Percentiles rank a stretch among this genome's conserved stretches.
Conservation (phyloP, 2,113 vertebrate genomes). For the Ia io region DNA sequence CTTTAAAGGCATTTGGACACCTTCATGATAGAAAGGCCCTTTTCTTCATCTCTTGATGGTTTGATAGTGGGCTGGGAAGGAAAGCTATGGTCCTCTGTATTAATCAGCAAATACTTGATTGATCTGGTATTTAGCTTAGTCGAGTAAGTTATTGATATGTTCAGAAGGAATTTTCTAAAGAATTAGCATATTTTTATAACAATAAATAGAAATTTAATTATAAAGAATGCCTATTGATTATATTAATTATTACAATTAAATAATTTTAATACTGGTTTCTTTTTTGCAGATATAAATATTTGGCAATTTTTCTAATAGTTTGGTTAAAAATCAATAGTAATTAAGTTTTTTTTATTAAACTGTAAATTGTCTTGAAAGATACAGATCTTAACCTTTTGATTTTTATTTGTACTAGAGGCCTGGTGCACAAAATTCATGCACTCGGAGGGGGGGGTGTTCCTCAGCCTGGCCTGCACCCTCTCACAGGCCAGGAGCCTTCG, state of each 20-base stretch:
- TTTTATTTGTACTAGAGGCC: neutral
- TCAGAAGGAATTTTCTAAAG: constrained; percentile 42
- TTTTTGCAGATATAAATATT: constrained; percentile 22
- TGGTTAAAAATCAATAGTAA: constrained; percentile 46
- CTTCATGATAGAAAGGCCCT: constrained; percentile 34
- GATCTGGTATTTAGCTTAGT: constrained; percentile 63
- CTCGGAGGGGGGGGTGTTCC: too few species aligned
- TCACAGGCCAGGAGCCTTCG: too few species aligned
- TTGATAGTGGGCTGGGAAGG: constrained; percentile 52
- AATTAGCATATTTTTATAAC: constrained; percentile 39
- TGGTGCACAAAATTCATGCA: neutral
- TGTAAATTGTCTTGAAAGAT: constrained; percentile 25
- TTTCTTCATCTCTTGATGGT: constrained; percentile 38
- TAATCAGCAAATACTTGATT: constrained; percentile 55
- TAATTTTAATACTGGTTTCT: neutral
- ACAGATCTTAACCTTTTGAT: neutral
- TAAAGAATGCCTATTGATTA: neutral
- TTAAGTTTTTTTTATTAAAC: constrained; percentile 7
- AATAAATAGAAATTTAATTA: constrained; percentile 36
- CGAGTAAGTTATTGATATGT: constrained; percentile 48
- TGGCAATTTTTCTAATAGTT: constrained; percentile 1
- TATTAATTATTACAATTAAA: constrained; percentile 23
- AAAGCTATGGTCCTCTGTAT: constrained; percentile 50
- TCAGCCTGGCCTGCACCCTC: too few species aligned
- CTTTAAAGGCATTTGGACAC: constrained; percentile 55